Evolutionary conservation across 2,113 vertebrate species (phyloP).

Genomic region (Herpetotheres cachinnans): DNA sequence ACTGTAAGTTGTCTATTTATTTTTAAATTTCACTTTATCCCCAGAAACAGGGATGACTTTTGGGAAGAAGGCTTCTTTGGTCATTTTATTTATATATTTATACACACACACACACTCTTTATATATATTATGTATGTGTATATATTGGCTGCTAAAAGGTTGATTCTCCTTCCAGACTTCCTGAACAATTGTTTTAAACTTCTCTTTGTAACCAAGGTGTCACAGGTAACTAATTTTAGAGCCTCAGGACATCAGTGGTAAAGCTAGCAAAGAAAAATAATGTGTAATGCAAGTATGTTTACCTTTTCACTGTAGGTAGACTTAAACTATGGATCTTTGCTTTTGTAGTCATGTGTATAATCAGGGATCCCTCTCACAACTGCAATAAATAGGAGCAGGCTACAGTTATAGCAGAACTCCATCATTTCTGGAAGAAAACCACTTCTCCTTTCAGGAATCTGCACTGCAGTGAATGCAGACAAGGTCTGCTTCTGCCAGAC

Average conservation of each 20-base stretch:
- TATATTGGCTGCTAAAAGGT: not conserved
- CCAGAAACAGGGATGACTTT: not conserved
- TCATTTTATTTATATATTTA: not conserved
- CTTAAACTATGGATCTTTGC: not conserved
- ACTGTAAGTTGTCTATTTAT: not conserved
- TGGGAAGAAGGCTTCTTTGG: not conserved
- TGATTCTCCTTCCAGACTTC: not conserved
- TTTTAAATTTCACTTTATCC: not conserved
- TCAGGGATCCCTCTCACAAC: not conserved
- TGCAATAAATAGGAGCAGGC: not conserved
- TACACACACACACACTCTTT: not conserved
- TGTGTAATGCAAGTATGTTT: not conserved
- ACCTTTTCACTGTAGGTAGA: not conserved
- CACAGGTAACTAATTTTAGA: not conserved
- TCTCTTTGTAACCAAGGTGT: not conserved
- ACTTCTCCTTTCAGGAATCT: not conserved
- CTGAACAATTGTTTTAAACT: not conserved
- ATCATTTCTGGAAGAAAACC: not conserved
- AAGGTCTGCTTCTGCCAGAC: not conserved
- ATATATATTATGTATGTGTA: not conserved
- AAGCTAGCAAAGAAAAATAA: not conserved
- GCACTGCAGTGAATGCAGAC: not conserved
- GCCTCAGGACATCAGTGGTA: not conserved
- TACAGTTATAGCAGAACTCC: not conserved
- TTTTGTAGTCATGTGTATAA: not conserved